Conservation (phyloP, 2,113 vertebrate genomes). For the Zingel zingel region DNA sequence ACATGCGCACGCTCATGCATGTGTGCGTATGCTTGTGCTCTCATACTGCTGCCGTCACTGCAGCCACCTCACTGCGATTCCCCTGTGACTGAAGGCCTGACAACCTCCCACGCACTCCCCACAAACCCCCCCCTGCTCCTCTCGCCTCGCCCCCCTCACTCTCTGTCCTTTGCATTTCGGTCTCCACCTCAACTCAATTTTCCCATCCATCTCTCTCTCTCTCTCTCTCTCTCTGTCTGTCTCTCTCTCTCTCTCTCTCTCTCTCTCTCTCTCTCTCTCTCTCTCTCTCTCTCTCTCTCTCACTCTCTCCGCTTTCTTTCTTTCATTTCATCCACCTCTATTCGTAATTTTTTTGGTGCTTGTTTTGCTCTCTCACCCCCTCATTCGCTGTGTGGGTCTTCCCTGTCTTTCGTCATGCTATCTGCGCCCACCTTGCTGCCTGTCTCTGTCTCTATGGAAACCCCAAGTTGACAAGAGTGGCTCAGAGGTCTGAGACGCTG, state of each 20-base stretch:
- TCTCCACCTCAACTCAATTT: slow-evolving; percentile 32
- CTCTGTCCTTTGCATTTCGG: slow-evolving; percentile 3
- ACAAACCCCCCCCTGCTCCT: slow-evolving; percentile 57
- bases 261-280: background rate
- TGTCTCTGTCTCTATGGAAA: slow-evolving; percentile 81
- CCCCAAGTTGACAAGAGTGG: slow-evolving; percentile 74
- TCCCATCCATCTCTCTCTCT: slow-evolving; percentile 8
- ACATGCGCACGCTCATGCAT: background rate
- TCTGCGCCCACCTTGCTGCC: slow-evolving; percentile 64
- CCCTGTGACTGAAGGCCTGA: slow-evolving; percentile 79
- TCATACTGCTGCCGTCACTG: slow-evolving; percentile 80
- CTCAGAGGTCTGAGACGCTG: slow-evolving; percentile 75
- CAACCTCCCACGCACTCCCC: slow-evolving; percentile 76
- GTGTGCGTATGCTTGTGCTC: slow-evolving; percentile 30
- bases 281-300: background rate
- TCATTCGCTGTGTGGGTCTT: slow-evolving; percentile 76
- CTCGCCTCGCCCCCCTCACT: slow-evolving; percentile 10
- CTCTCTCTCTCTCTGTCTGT: too few relatives aligned
- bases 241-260: background rate
- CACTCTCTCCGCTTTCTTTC: slow-evolving; percentile 23
- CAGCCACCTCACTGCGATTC: slow-evolving; percentile 80
- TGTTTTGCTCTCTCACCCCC: slow-evolving; percentile 63
- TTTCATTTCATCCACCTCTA: slow-evolving; percentile 40
- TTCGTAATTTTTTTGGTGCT: background rate
- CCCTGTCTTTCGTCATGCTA: slow-evolving; percentile 73